Conservation (phyloP, 2,888 invertebrate genomes). For the Ptilodon capucinus region DNA sequence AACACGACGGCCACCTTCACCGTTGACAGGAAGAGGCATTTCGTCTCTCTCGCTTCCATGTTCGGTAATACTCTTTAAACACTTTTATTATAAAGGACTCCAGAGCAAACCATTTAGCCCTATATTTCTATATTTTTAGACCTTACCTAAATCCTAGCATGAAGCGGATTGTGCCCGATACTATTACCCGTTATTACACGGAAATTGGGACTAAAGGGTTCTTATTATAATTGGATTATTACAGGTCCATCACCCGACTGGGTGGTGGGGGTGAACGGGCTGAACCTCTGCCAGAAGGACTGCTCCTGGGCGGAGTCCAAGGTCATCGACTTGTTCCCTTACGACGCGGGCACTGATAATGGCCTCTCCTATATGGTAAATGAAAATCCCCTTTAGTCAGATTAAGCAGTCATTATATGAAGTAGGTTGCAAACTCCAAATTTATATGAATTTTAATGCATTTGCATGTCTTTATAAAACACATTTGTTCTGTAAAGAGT, state of each 20-base stretch:
- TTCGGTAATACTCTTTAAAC: conserved; percentile 80
- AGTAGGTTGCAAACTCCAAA: too few species aligned
- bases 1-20: conserved; percentile 92
- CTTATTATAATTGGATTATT: not conserved
- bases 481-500: too few species aligned
- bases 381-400: not conserved
- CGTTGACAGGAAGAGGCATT: conserved; percentile 92
- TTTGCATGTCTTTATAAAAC: too few species aligned
- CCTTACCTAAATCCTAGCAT: too few species aligned
- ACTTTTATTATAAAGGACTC: too few species aligned
- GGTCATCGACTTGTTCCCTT: conserved; percentile 93
- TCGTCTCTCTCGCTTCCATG: conserved; percentile 94
- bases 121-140: too few species aligned
- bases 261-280: conserved; percentile 95
- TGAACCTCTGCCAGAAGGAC: conserved; percentile 93
- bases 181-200: too few species aligned
- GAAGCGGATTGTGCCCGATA: too few species aligned
- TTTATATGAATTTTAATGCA: too few species aligned
- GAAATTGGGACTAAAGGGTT: too few species aligned
- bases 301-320: conserved; percentile 95
- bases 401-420: too few species aligned
- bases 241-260: conserved; percentile 98
- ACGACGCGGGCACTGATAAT: conserved; percentile 97
- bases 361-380: conserved; percentile 95
- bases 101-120: too few species aligned